Conservation (phyloP, 2,888 invertebrate genomes). For the Matsumyia berberina region DNA sequence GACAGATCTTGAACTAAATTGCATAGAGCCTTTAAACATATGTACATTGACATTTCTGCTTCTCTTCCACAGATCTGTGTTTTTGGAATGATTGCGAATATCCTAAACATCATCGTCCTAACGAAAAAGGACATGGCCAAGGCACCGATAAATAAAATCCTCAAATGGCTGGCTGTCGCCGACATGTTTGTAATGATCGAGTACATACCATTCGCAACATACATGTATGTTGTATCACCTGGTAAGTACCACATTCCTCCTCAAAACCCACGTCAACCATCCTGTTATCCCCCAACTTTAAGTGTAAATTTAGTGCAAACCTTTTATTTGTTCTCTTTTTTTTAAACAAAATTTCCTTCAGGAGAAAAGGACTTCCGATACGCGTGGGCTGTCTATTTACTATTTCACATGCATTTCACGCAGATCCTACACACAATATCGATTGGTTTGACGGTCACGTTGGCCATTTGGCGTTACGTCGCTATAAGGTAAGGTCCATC, state of each 20-base stretch:
- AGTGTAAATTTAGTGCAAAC: constrained; percentile 49
- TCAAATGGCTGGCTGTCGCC: constrained; percentile 93
- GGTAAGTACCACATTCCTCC: constrained; percentile 83
- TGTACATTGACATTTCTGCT: too few relatives aligned
- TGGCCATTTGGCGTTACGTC: constrained; percentile 96
- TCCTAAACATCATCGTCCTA: constrained; percentile 93
- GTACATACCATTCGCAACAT: constrained; percentile 90
- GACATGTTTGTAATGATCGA: constrained; percentile 96
- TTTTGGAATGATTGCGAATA: constrained; percentile 94
- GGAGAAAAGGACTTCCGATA: constrained; percentile 96
- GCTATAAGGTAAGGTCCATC: constrained; percentile 89
- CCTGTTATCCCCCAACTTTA: neutral
- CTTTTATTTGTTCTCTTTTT: constrained; percentile 40
- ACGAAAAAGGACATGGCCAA: constrained; percentile 92
- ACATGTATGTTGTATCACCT: constrained; percentile 88
- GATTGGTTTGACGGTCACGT: constrained; percentile 94
- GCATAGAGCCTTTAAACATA: neutral
- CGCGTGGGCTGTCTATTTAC: constrained; percentile 91
- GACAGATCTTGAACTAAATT: too few relatives aligned
- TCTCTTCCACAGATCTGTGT: constrained; percentile 88
- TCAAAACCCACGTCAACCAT: neutral
- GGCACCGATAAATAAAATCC: constrained; percentile 93
- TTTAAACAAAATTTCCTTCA: constrained; percentile 82
- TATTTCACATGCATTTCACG: constrained; percentile 95
- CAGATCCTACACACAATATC: constrained; percentile 95